phyloP scores from a whole-genome alignment of 2,888 invertebrate species.

The Acholoe squamosa region DNA sequence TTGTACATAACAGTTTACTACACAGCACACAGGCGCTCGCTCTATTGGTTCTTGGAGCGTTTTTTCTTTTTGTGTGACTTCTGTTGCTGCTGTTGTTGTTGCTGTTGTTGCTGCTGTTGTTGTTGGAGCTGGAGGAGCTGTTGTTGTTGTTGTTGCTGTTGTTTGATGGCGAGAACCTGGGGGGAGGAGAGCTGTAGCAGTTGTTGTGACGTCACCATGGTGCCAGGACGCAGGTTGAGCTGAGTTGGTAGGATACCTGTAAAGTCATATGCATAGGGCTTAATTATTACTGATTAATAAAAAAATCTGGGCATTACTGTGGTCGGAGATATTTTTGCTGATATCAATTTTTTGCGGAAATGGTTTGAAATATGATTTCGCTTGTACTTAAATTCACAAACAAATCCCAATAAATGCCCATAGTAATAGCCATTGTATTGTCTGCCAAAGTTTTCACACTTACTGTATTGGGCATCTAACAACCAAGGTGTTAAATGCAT shows the following conservation, averaged over 20 bases:
- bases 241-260: conserved; percentile 15
- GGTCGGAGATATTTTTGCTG: too few species aligned
- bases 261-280: neutral
- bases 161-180: neutral
- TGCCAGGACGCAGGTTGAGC: neutral
- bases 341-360: too few species aligned
- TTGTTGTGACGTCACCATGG: neutral
- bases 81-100: neutral
- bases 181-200: conserved; percentile 47
- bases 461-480: too few species aligned
- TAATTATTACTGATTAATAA: neutral
- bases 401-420: too few species aligned
- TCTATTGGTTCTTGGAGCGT: conserved; percentile 12
- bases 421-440: too few species aligned
- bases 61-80: conserved; percentile 57
- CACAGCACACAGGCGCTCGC: too few species aligned
- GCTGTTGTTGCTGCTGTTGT: conserved; percentile 42
- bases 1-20: too few species aligned
- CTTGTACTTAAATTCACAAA: too few species aligned
- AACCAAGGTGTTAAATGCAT: too few species aligned
- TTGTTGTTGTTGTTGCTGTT: neutral
- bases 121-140: conserved; percentile 41
- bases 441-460: too few species aligned
- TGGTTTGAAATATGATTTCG: too few species aligned
- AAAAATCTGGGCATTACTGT: too few species aligned